Conservation (phyloP, 2,888 invertebrate species). For the Gastracanthus pulcherrimus region DNA sequence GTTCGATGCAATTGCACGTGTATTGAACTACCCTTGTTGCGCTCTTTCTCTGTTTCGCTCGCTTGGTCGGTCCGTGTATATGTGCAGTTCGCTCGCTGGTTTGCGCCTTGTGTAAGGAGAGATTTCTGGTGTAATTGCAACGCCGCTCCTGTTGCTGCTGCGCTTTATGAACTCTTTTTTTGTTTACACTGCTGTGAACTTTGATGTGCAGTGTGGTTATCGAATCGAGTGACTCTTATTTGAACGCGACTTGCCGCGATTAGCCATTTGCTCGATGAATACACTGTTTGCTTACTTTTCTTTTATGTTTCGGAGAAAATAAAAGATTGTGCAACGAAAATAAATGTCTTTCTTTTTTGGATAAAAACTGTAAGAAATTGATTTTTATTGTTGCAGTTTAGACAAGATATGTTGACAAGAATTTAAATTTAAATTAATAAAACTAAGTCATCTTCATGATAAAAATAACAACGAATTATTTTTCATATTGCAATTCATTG, state of each 20-base stretch:
- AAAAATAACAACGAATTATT: too few species aligned
- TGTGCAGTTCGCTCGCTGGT: neutral
- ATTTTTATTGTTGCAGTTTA: too few species aligned
- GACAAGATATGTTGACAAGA: too few species aligned
- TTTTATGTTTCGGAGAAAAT: neutral
- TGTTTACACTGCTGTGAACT: conserved; percentile 18
- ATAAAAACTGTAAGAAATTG: too few species aligned
- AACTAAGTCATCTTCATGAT: too few species aligned
- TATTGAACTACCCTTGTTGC: conserved; percentile 15
- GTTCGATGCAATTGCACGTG: conserved; percentile 57
- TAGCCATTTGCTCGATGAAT: neutral
- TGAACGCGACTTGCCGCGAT: neutral
- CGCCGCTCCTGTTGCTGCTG: too few species aligned
- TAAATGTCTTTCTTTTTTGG: too few species aligned
- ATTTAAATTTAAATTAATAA: too few species aligned
- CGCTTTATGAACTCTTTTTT: conserved; percentile 19
- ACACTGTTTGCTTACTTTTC: neutral
- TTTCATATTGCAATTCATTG: too few species aligned
- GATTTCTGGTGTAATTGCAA: too few species aligned
- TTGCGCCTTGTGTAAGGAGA: conserved; percentile 26
- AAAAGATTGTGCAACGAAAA: neutral
- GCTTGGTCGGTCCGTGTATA: too few species aligned
- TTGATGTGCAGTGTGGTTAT: neutral
- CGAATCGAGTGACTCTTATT: neutral
- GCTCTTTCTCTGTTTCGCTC: neutral